phyloP scores from a whole-genome alignment of 2,797 vertebrate species.

The Chelonia mydas region DNA sequence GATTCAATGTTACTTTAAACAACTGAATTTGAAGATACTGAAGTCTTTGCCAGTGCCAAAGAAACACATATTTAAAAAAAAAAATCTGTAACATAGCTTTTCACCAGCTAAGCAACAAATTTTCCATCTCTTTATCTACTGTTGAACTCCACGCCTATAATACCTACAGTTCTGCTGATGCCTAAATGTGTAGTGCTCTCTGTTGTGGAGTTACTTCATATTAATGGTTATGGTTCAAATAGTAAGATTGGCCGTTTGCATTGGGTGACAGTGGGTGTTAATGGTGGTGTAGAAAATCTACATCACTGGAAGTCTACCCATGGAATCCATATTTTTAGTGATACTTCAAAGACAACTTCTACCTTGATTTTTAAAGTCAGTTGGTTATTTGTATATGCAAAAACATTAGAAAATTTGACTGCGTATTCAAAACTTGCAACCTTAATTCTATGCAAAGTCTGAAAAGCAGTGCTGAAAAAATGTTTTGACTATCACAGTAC shows the following conservation, averaged over 20 bases:
- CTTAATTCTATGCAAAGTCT: not conserved
- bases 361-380: not conserved
- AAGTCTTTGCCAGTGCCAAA: not conserved
- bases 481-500: not conserved
- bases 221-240: not conserved
- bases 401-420: not conserved
- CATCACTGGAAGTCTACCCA: not conserved
- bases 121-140: not conserved
- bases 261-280: not conserved
- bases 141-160: not conserved
- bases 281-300: not conserved
- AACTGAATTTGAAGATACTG: not conserved
- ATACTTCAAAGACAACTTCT: not conserved
- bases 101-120: not conserved
- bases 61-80: too few species aligned
- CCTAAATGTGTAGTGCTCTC: not conserved
- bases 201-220: not conserved
- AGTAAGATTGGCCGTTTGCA: not conserved
- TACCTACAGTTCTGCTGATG: not conserved
- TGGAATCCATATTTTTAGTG: conserved; percentile 7
- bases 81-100: not conserved
- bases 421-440: not conserved
- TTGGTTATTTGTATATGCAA: not conserved
- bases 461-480: not conserved
- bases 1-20: not conserved